Evolutionary conservation across 2,888 invertebrate genomes (phyloP), one percentile per base, ranked within the genome.

Genomic region (Iphiclides podalirius): DNA sequence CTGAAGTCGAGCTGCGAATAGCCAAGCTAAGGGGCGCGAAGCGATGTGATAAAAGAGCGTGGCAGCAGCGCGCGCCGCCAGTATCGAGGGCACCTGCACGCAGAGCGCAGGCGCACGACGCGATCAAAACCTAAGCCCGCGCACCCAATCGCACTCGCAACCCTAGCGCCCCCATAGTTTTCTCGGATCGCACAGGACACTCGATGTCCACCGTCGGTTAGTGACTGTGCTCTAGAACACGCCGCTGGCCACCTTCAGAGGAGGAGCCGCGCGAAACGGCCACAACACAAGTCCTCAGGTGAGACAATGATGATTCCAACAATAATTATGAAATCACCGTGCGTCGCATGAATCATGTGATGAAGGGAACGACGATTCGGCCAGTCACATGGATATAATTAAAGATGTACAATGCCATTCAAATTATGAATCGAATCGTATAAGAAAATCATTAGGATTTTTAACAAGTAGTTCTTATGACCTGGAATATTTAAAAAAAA

Each of bases 1-100:
- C 45, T 45, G 28, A 28, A 51, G 53, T 50, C 28, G 47, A 42
- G 34, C 50, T 45, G 38, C 55, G 52, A 72, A 67, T 66, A 79
- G 82, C 84, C 81, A 86, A 84, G 84, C 83, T 75, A 83, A 84
- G 84, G 81, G 73, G 75, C 70, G 70, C 64, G 69, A 67, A 70
- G 71, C 77, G 79, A 84, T 80, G 72, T 87, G 81, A 85, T 88
- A 87, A 79, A 88, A 87, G 84, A 75, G 75, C 61, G 71, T 52
- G 70, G 58, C 59, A 63, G 56, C 59, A 64, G 68, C 84, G 84
- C 84, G 82, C 83, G 78, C 75, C 70, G 79, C 63, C 84, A 88
- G 87, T 88, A 83, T 70, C 69, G 66, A 74, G 54, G 67, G 68
- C 67, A 75, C 78, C 70, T 70, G 73, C 75, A 66, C 65, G 70